phyloP scores from a whole-genome alignment of 2,113 vertebrate species.

The Siniperca chuatsi region DNA sequence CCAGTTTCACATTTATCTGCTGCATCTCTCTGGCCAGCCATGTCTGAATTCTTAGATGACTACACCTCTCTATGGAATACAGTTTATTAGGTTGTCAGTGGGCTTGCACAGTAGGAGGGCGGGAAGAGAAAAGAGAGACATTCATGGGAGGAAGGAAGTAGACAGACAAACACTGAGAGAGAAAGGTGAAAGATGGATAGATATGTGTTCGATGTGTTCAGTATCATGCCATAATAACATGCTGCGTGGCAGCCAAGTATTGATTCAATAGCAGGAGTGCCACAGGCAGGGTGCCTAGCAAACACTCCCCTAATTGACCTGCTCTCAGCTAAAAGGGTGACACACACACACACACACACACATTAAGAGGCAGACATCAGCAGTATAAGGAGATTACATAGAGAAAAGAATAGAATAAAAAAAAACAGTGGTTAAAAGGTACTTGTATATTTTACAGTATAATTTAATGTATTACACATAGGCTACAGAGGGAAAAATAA shows the following conservation, averaged over 20 bases:
- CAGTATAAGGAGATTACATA: not conserved
- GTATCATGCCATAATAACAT: slow-evolving; percentile 46
- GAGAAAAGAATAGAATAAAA: not conserved
- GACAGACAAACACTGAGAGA: not conserved
- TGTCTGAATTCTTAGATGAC: slow-evolving; percentile 25
- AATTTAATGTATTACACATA: not conserved
- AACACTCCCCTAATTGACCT: slow-evolving; percentile 73
- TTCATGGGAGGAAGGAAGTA: not conserved
- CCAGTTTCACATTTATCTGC: slow-evolving; percentile 9
- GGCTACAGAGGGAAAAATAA: not conserved
- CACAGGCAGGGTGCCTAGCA: slow-evolving; percentile 64
- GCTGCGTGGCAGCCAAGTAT: slow-evolving; percentile 65
- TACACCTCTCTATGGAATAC: slow-evolving; percentile 28
- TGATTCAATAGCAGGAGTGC: slow-evolving; percentile 66
- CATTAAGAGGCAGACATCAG: slow-evolving; percentile 3
- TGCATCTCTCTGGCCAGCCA: slow-evolving; percentile 7
- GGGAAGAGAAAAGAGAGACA: not conserved
- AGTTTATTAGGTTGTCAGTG: slow-evolving; percentile 63
- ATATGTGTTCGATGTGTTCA: slow-evolving; percentile 39
- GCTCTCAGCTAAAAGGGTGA: slow-evolving; percentile 36
- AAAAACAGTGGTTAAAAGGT: not conserved
- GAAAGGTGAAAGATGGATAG: slow-evolving; percentile 22
- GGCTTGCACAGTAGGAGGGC: not conserved
- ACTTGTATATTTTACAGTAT: not conserved
- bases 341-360: not conserved